A percentile compares a stretch with the other conserved stretches of the same genome.
Conservation (phyloP, 2,797 vertebrate genomes). For the Potorous gilbertii region DNA sequence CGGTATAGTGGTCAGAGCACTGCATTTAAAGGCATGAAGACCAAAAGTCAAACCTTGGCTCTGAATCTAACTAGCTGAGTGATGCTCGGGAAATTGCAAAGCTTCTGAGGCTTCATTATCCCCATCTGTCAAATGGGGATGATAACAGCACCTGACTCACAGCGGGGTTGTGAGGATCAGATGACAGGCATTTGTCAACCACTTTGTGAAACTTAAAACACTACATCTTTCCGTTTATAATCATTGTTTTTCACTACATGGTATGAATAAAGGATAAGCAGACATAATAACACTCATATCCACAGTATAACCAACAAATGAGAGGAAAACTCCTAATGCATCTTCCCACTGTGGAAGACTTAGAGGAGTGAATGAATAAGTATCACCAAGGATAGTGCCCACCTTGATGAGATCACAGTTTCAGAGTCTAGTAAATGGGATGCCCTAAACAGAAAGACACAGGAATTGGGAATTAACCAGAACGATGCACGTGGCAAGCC, state of each 20-base stretch:
- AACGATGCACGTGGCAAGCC: constrained; percentile 21
- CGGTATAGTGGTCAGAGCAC: not conserved
- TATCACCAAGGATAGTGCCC: not conserved
- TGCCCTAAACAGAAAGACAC: not conserved
- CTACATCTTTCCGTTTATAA: not conserved
- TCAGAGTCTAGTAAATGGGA: not conserved
- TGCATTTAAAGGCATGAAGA: not conserved
- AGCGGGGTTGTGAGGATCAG: not conserved
- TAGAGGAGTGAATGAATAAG: not conserved
- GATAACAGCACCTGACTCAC: not conserved
- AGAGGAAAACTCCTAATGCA: not conserved
- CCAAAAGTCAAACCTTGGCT: not conserved
- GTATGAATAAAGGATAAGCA: not conserved
- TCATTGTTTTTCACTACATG: not conserved
- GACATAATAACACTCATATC: not conserved
- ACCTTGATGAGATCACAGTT: not conserved
- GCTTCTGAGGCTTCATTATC: not conserved
- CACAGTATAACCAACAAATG: not conserved
- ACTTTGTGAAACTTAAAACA: not conserved
- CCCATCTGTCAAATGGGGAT: not conserved
- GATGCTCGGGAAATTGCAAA: too few species aligned
- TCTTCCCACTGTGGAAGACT: not conserved
- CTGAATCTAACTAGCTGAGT: not conserved
- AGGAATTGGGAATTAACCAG: not conserved
- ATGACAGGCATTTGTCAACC: not conserved